Evolutionary conservation across 1,140 invertebrate genomes (phyloP).

Genomic region (Brachionus asplanchnoidis): DNA sequence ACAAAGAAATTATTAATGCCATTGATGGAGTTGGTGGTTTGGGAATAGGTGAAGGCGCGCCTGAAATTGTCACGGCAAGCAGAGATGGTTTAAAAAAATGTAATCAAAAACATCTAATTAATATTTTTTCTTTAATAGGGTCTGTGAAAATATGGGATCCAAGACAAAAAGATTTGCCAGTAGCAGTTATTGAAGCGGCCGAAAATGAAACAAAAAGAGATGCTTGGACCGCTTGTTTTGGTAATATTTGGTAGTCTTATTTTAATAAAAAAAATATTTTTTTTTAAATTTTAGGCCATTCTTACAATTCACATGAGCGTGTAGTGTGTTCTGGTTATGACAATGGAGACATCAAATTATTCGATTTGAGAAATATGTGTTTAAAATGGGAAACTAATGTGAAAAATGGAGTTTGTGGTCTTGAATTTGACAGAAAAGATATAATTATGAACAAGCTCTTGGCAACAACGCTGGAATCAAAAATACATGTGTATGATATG

Average conservation of each 20-base stretch:
- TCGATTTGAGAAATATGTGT: slow-evolving; percentile 78
- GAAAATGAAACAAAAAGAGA: slow-evolving; percentile 63
- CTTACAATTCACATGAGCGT: slow-evolving; percentile 76
- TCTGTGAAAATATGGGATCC: slow-evolving; percentile 91
- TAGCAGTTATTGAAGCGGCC: slow-evolving; percentile 74
- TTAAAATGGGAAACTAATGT: slow-evolving; percentile 84
- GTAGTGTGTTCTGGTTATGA: slow-evolving; percentile 85
- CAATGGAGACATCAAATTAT: slow-evolving; percentile 91
- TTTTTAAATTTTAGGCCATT: slow-evolving; percentile 63
- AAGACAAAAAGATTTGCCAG: slow-evolving; percentile 73
- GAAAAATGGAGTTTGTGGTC: slow-evolving; percentile 82
- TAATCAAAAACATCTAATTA: too few species aligned
- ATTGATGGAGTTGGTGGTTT: slow-evolving; percentile 88
- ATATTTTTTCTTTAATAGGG: slow-evolving; percentile 57
- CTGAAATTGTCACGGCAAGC: slow-evolving; percentile 87
- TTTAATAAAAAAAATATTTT: not conserved
- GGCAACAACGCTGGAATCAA: slow-evolving; percentile 84
- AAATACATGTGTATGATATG: slow-evolving; percentile 81
- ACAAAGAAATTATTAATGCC: slow-evolving; percentile 80
- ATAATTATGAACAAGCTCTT: slow-evolving; percentile 92
- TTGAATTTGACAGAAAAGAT: slow-evolving; percentile 88
- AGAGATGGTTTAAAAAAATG: slow-evolving; percentile 68
- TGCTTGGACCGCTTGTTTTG: slow-evolving; percentile 81
- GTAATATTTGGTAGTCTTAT: slow-evolving; percentile 50
- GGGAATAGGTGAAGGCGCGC: slow-evolving; percentile 74